These are phyloP conservation scores for Apocrypta bakeri DNA, from an alignment of 1,140 invertebrate species.

Conservation along the genomic window DNA sequence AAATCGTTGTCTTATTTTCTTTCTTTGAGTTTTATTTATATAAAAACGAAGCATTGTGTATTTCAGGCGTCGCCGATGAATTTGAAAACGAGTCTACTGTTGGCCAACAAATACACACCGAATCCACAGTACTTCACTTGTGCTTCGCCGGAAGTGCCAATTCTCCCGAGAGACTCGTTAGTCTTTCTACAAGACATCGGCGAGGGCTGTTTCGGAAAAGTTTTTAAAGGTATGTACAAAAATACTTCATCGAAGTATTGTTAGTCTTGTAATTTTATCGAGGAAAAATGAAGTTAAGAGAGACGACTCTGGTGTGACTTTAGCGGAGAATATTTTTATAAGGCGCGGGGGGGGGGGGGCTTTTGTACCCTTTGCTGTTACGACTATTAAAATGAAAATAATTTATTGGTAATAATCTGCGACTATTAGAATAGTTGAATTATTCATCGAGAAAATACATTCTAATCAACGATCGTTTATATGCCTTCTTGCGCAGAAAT, in stretches of 20 bases:
- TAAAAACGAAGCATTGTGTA: not conserved
- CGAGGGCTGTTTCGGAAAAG: constrained; percentile 94
- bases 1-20: too few relatives aligned
- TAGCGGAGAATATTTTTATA: too few relatives aligned
- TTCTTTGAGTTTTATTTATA: not conserved
- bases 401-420: not conserved
- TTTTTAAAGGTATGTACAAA: constrained; percentile 83
- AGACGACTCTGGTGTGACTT: too few relatives aligned
- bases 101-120: constrained; percentile 83
- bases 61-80: constrained; percentile 72
- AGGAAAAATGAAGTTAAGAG: too few relatives aligned
- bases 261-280: not conserved
- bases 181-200: constrained; percentile 86
- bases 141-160: constrained; percentile 76
- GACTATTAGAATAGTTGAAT: too few relatives aligned
- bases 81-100: constrained; percentile 77
- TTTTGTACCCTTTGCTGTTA: too few relatives aligned
- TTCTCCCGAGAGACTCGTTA: constrained; percentile 79
- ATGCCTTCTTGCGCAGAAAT: too few relatives aligned
- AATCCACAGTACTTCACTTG: constrained; percentile 85
- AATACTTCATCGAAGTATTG: not conserved
- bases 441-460: too few relatives aligned
- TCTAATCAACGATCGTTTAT: too few relatives aligned
- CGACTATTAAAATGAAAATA: too few relatives aligned
- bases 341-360: too few relatives aligned